A percentile compares a stretch with the other conserved stretches of the same genome.
Conservation (phyloP, 2,113 vertebrate genomes). For the Micromys minutus region DNA sequence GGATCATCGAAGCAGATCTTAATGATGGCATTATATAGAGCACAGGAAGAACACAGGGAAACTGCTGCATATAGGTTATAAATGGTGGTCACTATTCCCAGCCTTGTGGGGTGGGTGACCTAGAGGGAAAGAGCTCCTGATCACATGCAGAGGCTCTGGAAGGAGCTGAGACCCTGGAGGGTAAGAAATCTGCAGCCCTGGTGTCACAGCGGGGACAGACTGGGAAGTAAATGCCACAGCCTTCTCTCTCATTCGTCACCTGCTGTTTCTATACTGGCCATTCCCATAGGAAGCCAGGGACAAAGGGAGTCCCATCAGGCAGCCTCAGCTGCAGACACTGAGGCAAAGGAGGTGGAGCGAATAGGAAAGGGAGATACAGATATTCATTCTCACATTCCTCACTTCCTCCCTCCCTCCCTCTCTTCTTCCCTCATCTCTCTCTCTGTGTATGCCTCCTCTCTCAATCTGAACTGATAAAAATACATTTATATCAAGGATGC, state of each 20-base stretch:
- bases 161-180: background rate
- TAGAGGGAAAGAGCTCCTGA: background rate
- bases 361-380: background rate
- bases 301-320: background rate
- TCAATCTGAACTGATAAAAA: background rate
- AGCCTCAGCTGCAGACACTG: background rate
- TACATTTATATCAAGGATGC: background rate
- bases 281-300: background rate
- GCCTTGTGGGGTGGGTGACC: background rate
- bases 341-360: background rate
- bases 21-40: background rate
- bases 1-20: background rate
- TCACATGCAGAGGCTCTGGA: background rate
- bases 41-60: background rate
- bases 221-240: background rate
- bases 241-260: background rate
- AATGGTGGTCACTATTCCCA: background rate
- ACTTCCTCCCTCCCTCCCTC: fast-evolving
- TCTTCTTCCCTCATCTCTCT: background rate
- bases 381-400: background rate
- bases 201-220: background rate
- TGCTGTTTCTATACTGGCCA: background rate
- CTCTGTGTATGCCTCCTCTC: background rate
- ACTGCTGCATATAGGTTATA: background rate
- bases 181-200: background rate